These are phyloP conservation scores for Melierax canorus DNA, from an alignment of 2,113 vertebrate genomes.

Conservation along the genomic window DNA sequence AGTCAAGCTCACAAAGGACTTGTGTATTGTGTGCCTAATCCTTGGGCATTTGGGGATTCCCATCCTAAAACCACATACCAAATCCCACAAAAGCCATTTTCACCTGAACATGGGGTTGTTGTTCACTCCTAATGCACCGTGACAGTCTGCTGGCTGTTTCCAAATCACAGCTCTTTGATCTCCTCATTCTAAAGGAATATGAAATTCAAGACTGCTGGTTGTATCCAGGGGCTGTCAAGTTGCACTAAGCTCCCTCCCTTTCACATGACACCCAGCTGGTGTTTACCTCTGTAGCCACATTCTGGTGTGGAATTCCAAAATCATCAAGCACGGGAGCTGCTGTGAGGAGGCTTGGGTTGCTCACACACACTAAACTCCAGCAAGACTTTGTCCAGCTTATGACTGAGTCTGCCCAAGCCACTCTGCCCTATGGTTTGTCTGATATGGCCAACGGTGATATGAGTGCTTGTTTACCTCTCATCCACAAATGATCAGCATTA, in stretches of 20 bases:
- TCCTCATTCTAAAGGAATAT: neutral
- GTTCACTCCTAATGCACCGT: neutral
- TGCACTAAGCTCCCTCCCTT: neutral
- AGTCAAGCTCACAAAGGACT: neutral
- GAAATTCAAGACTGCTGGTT: neutral
- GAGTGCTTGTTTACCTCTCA: neutral
- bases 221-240: neutral
- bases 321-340: fast-evolving
- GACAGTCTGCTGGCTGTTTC: neutral
- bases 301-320: neutral
- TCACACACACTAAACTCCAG: fast-evolving
- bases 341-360: neutral
- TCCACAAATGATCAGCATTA: neutral
- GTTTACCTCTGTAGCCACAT: neutral
- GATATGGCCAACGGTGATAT: neutral
- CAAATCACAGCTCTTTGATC: slow-evolving; percentile 10
- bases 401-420: neutral
- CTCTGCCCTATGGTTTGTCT: neutral
- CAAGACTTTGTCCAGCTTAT: neutral
- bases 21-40: neutral
- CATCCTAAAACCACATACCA: neutral
- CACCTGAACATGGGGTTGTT: slow-evolving; percentile 3
- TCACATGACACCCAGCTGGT: slow-evolving; percentile 21
- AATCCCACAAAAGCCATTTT: neutral
- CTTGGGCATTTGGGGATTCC: neutral